These are phyloP conservation scores for Micromys minutus DNA, from an alignment of 2,113 vertebrate species.

Conservation along the genomic window DNA sequence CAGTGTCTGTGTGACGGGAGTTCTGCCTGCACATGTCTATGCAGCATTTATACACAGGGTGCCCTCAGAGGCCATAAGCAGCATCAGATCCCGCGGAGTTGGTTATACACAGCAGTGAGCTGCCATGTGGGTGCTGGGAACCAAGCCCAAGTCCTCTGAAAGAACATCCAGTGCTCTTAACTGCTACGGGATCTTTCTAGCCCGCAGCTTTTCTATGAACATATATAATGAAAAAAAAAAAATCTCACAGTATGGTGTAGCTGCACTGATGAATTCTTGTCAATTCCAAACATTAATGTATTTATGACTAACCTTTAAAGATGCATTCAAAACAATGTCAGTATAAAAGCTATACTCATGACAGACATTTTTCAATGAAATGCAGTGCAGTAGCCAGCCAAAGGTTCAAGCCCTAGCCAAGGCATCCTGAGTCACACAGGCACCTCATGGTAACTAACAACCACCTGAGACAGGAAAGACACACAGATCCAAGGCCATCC, in stretches of 20 bases:
- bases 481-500: not conserved
- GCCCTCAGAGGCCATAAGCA: not conserved
- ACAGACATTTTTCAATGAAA: accelerated
- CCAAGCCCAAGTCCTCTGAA: not conserved
- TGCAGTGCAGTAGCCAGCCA: not conserved
- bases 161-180: not conserved
- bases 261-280: not conserved
- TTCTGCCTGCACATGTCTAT: not conserved
- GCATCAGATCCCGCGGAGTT: not conserved
- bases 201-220: not conserved
- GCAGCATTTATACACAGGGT: not conserved
- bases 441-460: not conserved
- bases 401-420: not conserved
- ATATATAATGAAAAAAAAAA: accelerated
- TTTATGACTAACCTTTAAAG: not conserved
- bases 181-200: not conserved
- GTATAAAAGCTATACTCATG: not conserved
- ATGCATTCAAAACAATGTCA: not conserved
- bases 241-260: not conserved
- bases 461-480: accelerated
- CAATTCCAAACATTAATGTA: not conserved
- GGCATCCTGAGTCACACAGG: not conserved
- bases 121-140: not conserved
- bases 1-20: not conserved
- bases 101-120: not conserved